Conservation (phyloP, 1,140 invertebrate genomes). For the Stratiolaelaps scimitus region DNA sequence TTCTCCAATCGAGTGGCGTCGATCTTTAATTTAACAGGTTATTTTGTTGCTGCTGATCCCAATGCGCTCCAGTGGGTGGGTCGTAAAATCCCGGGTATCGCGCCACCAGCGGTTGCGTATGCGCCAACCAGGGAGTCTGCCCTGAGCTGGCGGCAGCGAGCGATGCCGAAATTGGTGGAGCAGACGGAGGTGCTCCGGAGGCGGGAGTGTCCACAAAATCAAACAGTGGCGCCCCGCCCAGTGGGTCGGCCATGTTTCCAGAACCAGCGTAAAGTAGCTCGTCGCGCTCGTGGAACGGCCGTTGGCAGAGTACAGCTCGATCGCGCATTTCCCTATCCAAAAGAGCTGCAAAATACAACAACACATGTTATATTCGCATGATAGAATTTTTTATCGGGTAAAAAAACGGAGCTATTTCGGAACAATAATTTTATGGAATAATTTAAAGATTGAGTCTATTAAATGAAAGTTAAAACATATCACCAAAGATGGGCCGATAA, state of each 20-base stretch:
- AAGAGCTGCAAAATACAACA: neutral
- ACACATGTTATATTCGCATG: too few relatives aligned
- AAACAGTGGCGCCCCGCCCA: neutral
- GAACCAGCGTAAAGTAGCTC: neutral
- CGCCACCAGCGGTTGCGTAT: too few relatives aligned
- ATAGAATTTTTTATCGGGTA: too few relatives aligned
- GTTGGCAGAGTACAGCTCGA: neutral
- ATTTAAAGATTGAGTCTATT: too few relatives aligned
- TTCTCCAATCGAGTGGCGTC: too few relatives aligned
- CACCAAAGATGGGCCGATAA: too few relatives aligned
- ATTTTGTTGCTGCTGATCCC: slow-evolving; percentile 26
- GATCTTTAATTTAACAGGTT: neutral
- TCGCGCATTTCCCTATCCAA: slow-evolving; percentile 16
- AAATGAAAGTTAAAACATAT: too few relatives aligned
- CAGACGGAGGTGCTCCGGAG: neutral
- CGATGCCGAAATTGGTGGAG: slow-evolving; percentile 8
- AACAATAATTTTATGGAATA: too few relatives aligned
- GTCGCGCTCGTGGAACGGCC: slow-evolving; percentile 7
- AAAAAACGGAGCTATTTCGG: too few relatives aligned
- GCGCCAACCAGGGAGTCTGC: too few relatives aligned
- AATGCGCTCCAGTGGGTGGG: neutral
- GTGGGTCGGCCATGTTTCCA: neutral
- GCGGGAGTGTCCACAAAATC: neutral
- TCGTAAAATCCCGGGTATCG: slow-evolving; percentile 19
- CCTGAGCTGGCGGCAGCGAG: too few relatives aligned